phyloP scores from a whole-genome alignment of 1,140 invertebrate genomes.

The Zaprionus capensis region DNA sequence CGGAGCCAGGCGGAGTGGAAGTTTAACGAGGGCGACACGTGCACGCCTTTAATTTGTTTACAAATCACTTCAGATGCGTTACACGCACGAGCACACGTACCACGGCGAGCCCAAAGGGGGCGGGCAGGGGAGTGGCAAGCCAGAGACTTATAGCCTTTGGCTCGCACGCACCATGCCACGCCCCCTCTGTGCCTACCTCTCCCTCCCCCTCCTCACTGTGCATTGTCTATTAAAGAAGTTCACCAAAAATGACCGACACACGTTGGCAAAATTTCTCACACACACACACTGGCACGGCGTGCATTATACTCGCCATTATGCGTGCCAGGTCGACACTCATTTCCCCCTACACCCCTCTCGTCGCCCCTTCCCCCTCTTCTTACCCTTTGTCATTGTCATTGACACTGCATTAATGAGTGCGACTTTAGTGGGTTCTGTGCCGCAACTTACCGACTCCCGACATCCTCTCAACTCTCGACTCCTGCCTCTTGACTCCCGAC shows the following conservation, averaged over 20 bases:
- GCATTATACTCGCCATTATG: constrained; percentile 4
- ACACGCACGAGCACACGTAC: constrained; percentile 74
- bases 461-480: not conserved
- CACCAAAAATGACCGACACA: constrained; percentile 53
- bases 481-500: not conserved
- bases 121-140: not conserved
- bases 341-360: not conserved
- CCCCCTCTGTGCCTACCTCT: constrained; percentile 11
- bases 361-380: too few relatives aligned
- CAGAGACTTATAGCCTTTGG: constrained; percentile 20
- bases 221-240: constrained; percentile 63
- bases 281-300: constrained; percentile 18
- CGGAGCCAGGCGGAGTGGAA: constrained; percentile 46
- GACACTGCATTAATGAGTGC: constrained; percentile 60
- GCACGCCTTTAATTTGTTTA: constrained; percentile 84
- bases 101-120: not conserved
- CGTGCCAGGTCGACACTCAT: not conserved
- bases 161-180: constrained; percentile 56
- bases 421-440: constrained; percentile 40
- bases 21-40: constrained; percentile 76
- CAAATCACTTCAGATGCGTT: constrained; percentile 83
- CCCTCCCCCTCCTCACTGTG: not conserved
- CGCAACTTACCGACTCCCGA: constrained; percentile 5
- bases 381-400: constrained; percentile 37
- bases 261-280: constrained; percentile 37